Percentiles rank a stretch among this genome's conserved stretches.
Evolutionary conservation across 2,888 invertebrate genomes (phyloP).

Genomic region (Nudaria mundana): DNA sequence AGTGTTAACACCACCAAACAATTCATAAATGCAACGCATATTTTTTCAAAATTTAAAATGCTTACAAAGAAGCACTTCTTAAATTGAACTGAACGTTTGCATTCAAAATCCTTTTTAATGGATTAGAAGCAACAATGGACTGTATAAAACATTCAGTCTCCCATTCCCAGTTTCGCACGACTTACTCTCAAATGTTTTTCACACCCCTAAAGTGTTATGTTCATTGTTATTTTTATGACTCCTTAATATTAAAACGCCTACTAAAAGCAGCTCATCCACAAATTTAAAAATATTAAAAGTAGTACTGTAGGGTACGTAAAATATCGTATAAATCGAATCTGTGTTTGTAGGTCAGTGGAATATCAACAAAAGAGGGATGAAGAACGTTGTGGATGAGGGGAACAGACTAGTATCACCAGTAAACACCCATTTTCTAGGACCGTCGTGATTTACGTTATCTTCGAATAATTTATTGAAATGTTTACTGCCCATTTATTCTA

Average conservation of each 20-base stretch:
- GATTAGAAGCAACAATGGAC: conserved; percentile 13
- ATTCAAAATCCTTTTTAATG: conserved; percentile 16
- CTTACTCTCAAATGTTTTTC: conserved; percentile 23
- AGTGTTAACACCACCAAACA: not conserved
- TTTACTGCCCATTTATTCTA: not conserved
- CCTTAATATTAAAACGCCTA: conserved; percentile 27
- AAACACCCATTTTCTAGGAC: conserved; percentile 15
- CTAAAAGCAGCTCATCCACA: conserved; percentile 30
- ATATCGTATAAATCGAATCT: conserved; percentile 40
- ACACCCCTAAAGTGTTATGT: conserved; percentile 28
- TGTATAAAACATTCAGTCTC: conserved; percentile 12
- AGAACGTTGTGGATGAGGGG: conserved; percentile 36
- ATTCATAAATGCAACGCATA: not conserved
- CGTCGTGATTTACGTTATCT: conserved; percentile 11
- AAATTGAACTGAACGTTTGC: conserved; percentile 6
- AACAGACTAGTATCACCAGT: conserved; percentile 21
- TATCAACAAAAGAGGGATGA: conserved; percentile 58
- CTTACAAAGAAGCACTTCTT: not conserved
- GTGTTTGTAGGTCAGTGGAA: conserved; percentile 75
- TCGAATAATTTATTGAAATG: conserved; percentile 4
- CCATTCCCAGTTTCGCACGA: conserved; percentile 12
- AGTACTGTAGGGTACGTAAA: conserved; percentile 24
- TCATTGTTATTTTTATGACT: conserved; percentile 33
- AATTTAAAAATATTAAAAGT: conserved; percentile 33
- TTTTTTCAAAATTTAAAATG: not conserved